Evolutionary conservation across 2,113 vertebrate genomes (phyloP), one percentile per base, ranked within the genome.

Genomic region (Bujurquina vittata): DNA sequence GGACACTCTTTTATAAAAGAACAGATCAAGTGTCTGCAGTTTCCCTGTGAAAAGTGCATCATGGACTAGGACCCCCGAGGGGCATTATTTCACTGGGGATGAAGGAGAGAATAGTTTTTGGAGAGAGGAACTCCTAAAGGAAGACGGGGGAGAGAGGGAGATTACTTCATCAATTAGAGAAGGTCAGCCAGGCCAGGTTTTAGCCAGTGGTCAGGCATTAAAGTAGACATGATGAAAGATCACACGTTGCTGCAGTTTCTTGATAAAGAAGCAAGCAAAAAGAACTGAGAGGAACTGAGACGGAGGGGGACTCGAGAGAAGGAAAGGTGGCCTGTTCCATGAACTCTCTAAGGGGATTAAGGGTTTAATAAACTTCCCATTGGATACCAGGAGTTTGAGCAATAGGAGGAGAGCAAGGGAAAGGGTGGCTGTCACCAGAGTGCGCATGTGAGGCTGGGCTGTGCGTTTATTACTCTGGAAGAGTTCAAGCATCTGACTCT

Each of bases 321-420:
- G 80, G 76, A 83, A 75, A 84, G 55, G 79, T 80, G 82, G 56
- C 78, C 75, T 86, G 61, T 81, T 88, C 82, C 22, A 40, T 85
- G 88, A 88, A 87, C 86, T 88, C 84, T 84, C 58, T 84, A 86
- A 93, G 76, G 90, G 87, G 91, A 92, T 93, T 95, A 90, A 85
- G 72, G 81, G 65, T 92, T 91, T 92, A 91, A 91, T 92, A 90
- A 94, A 92, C 87, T 84, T 77, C 79, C 75, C 35, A 86, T 79
- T 91, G 85, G 84, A 83, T 73, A 59, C 84, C 93, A 90, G 85
- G 75, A 10, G 84, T 87, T 85, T 88, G 86, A 84, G 83, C 22
- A 29, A 87, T 75, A 85, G 78, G 83, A 83, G 63, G 9, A 69
- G 63, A 84, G 79, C 69, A 77, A 74, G 37, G 80, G 26, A 75